Evolutionary conservation across 1,140 invertebrate species (phyloP).

Genomic region (Euglossa dilemma): DNA sequence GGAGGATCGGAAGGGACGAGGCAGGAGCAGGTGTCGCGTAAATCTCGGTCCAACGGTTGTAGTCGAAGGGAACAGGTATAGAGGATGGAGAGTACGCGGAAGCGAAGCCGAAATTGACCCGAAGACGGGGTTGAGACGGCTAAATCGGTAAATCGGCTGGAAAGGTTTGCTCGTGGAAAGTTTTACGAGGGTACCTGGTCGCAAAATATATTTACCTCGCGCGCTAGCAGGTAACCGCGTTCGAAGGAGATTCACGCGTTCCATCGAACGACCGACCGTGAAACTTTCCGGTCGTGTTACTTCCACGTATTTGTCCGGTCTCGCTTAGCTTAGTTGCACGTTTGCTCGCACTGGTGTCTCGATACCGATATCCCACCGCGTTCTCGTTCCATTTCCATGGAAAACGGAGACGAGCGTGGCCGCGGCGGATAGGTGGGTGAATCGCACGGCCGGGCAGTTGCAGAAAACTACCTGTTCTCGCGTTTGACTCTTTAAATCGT

Average conservation of each 20-base stretch:
- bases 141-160: neutral
- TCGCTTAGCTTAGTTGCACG: neutral
- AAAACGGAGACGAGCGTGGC: too few relatives aligned
- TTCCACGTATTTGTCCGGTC: neutral
- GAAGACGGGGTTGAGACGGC: too few relatives aligned
- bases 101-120: neutral
- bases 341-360: too few relatives aligned
- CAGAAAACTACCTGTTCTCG: constrained; percentile 22
- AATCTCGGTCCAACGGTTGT: neutral
- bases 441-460: neutral
- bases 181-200: constrained; percentile 4
- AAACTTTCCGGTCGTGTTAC: neutral
- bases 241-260: neutral
- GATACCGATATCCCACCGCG: too few relatives aligned
- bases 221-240: neutral
- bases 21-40: neutral
- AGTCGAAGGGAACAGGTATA: too few relatives aligned
- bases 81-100: neutral
- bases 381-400: neutral
- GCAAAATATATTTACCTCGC: neutral
- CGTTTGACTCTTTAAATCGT: constrained; percentile 22
- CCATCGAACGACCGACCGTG: constrained; percentile 1
- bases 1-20: too few relatives aligned
- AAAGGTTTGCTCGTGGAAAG: neutral
- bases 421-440: neutral